Base-by-base conservation (phyloP, 2,888 invertebrate genomes). In the Callyntrura sp. region DNA sequence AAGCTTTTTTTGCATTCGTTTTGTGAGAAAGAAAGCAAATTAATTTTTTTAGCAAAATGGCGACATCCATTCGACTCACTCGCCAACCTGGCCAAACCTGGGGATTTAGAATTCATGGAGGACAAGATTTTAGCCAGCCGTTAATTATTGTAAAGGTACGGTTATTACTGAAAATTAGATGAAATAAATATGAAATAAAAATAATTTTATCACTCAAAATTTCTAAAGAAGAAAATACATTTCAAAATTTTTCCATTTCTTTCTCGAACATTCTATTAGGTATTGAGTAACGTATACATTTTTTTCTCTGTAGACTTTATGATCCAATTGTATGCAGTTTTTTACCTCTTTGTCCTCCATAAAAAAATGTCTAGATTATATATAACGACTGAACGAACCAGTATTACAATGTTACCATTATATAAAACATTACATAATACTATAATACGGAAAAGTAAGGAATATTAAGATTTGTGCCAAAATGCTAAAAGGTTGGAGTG, bases 101-200 rank as follows among this genome's bases (percentile, higher is more conserved):
- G 92, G 93, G 93, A 45, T 92, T 93, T 76, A 65, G 93, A 28
- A 92, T 93, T 84, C 93, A 93, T 68, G 93, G 93, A 57, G 93
- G 93, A 93, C 97, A 97, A 95, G 98, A 98, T 95, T 98, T 98
- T 95, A 98, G 97, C 94, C 97, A 97, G 93, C 98, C 98, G 55
- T 96, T 98, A 93, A 96, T 97, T 94, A 97, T 98, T 92, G 98
- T 98, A 95, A 98, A 98, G 97, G 98, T 85, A 76, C 5, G 2
- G n/a, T n/a, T n/a, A n/a, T n/a, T n/a, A n/a, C n/a, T n/a, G n/a
- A n/a, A n/a, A n/a, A n/a, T n/a, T n/a, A n/a, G n/a, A n/a, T n/a
- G n/a, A n/a, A n/a, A n/a, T n/a, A n/a, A n/a, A n/a, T n/a, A n/a
- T n/a, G n/a, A n/a, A n/a, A n/a, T n/a, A n/a, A n/a, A n/a, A n/a